Evolutionary conservation across 2,888 invertebrate species (phyloP).

Genomic region (Ditula angustiorana): DNA sequence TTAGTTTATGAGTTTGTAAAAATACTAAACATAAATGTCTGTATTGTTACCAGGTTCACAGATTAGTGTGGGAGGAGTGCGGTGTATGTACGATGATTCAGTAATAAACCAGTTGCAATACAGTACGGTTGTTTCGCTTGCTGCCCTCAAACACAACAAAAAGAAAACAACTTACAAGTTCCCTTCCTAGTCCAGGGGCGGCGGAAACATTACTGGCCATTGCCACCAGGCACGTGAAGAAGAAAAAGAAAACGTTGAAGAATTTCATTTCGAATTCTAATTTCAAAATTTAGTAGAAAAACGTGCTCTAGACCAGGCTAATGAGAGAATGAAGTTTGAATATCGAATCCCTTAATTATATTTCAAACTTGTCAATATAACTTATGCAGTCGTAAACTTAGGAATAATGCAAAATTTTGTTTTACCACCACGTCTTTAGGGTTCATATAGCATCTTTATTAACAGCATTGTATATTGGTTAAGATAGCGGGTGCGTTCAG

Average conservation of each 20-base stretch:
- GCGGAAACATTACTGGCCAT: constrained; percentile 30
- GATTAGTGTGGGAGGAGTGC: too few species aligned
- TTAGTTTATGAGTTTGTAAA: too few species aligned
- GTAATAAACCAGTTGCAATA: too few species aligned
- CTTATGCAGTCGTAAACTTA: neutral
- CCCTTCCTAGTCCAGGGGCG: constrained; percentile 19
- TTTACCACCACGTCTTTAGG: neutral
- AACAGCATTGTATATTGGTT: constrained; percentile 2
- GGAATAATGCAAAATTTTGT: neutral
- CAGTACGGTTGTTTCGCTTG: too few species aligned
- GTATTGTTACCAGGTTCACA: too few species aligned
- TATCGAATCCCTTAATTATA: constrained; percentile 13
- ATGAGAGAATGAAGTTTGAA: constrained; percentile 16
- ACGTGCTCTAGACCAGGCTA: neutral
- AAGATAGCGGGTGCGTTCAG: constrained; percentile 8
- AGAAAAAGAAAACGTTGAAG: constrained; percentile 32
- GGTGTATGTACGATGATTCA: too few species aligned
- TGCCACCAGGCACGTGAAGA: constrained; percentile 33
- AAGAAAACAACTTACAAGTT: constrained; percentile 18
- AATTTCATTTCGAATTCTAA: constrained; percentile 27
- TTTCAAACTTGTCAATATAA: constrained; percentile 3
- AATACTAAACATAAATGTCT: too few species aligned
- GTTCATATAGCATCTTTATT: neutral
- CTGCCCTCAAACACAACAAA: too few species aligned
- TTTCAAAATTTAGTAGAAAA: neutral